A percentile compares a stretch with the other conserved stretches of the same genome.
Evolutionary conservation across 2,888 invertebrate genomes (phyloP).

Genomic region (Scaptomyza polygonia): DNA sequence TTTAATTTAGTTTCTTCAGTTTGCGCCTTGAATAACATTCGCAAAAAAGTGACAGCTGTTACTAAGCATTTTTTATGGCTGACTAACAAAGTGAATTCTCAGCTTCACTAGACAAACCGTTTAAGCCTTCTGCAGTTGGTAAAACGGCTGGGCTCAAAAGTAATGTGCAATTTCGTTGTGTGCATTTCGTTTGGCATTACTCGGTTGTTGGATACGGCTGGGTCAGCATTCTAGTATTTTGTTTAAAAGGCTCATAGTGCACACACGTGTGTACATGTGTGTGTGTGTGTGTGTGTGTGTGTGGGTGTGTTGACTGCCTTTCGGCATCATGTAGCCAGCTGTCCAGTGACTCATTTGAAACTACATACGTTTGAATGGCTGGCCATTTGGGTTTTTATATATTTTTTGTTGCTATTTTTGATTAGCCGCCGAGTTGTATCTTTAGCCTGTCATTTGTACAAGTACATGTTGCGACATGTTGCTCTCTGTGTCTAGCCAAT

Average conservation of each 20-base stretch:
- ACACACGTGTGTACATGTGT: neutral
- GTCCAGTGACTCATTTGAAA: slow-evolving; percentile 60
- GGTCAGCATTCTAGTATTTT: slow-evolving; percentile 5
- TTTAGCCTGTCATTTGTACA: slow-evolving; percentile 46
- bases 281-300: neutral
- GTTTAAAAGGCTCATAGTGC: slow-evolving; percentile 7
- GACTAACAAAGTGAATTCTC: slow-evolving; percentile 8
- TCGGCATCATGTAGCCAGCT: slow-evolving; percentile 50
- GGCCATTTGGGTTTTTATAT: slow-evolving; percentile 40
- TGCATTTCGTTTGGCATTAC: slow-evolving; percentile 19
- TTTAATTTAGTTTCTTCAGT: neutral
- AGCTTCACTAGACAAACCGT: slow-evolving; percentile 11
- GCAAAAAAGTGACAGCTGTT: neutral
- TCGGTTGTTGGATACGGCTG: slow-evolving; percentile 1
- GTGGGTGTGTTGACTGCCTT: slow-evolving; percentile 11
- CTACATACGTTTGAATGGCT: slow-evolving; percentile 44
- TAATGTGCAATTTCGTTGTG: slow-evolving; percentile 28
- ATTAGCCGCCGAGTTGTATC: slow-evolving; percentile 33
- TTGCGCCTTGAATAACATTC: neutral
- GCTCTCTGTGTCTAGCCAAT: slow-evolving; percentile 26
- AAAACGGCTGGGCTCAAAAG: too few relatives aligned
- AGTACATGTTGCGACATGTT: slow-evolving; percentile 40
- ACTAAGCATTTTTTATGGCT: neutral
- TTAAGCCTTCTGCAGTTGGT: slow-evolving; percentile 5
- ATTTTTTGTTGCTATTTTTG: slow-evolving; percentile 19